Percentiles rank a stretch among this genome's conserved stretches.
Evolutionary conservation across 2,888 invertebrate species (phyloP).

Genomic region (Hirtodrosophila duncani): DNA sequence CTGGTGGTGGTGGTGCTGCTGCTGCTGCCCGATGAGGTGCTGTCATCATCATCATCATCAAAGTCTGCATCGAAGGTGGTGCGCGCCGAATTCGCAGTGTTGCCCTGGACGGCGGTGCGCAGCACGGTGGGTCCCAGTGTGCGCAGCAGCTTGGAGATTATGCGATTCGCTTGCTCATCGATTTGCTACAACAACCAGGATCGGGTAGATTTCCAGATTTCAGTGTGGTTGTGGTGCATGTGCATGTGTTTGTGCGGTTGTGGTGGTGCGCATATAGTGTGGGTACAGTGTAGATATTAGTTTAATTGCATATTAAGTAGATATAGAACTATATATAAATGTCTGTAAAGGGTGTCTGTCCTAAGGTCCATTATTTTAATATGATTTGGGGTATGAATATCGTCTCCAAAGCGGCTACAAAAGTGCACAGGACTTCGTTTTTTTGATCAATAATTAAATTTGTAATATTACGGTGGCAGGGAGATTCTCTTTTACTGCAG

Average conservation of each 20-base stretch:
- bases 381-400: too few species aligned
- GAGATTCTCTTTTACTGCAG: too few species aligned
- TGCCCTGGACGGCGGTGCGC: slow-evolving; percentile 78
- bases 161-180: slow-evolving; percentile 77
- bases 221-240: slow-evolving; percentile 23
- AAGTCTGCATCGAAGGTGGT: slow-evolving; percentile 80
- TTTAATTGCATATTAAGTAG: slow-evolving; percentile 18
- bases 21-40: slow-evolving; percentile 49
- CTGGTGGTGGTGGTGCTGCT: slow-evolving; percentile 41
- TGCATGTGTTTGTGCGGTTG: slow-evolving; percentile 8
- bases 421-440: too few species aligned
- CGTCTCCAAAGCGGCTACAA: too few species aligned
- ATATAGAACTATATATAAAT: too few species aligned
- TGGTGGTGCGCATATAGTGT: slow-evolving; percentile 19
- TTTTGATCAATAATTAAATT: too few species aligned
- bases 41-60: slow-evolving; percentile 79
- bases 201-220: slow-evolving; percentile 3
- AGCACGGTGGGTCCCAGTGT: slow-evolving; percentile 85
- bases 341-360: too few species aligned
- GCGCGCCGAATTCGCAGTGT: slow-evolving; percentile 74
- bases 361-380: too few species aligned
- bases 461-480: too few species aligned
- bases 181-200: slow-evolving; percentile 78
- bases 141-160: slow-evolving; percentile 82
- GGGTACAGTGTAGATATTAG: slow-evolving; percentile 36